Evolutionary conservation across 2,888 invertebrate species (phyloP).

Genomic region (Oeneis ivallda): DNA sequence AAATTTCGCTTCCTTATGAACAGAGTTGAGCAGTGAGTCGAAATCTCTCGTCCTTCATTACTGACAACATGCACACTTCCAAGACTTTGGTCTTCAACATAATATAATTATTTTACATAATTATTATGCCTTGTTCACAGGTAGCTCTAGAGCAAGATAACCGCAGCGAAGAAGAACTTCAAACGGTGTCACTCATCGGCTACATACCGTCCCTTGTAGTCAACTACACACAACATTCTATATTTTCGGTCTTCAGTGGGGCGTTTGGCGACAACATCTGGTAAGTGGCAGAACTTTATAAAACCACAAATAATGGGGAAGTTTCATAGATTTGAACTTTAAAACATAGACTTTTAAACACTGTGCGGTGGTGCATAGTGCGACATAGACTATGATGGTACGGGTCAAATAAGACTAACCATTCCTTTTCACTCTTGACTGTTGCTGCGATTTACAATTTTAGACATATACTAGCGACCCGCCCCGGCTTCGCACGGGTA

Average conservation of each 20-base stretch:
- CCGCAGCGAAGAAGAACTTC: slow-evolving; percentile 68
- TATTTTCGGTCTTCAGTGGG: slow-evolving; percentile 65
- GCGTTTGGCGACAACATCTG: slow-evolving; percentile 81
- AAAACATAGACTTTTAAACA: too few relatives aligned
- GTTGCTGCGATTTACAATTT: too few relatives aligned
- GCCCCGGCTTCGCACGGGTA: too few relatives aligned
- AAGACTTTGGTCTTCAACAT: neutral
- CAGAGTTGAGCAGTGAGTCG: too few relatives aligned
- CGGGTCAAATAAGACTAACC: too few relatives aligned
- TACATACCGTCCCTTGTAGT: slow-evolving; percentile 65
- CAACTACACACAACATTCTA: slow-evolving; percentile 67
- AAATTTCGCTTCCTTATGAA: too few relatives aligned
- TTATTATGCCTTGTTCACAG: slow-evolving; percentile 46
- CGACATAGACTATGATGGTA: too few relatives aligned
- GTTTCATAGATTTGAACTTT: neutral
- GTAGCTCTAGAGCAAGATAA: slow-evolving; percentile 68
- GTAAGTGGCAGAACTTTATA: slow-evolving; percentile 47
- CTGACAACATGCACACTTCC: too few relatives aligned
- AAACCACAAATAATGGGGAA: neutral
- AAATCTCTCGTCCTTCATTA: too few relatives aligned
- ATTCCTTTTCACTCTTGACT: too few relatives aligned
- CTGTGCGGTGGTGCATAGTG: too few relatives aligned
- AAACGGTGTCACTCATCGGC: slow-evolving; percentile 59
- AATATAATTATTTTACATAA: neutral
- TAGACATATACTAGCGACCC: too few relatives aligned